Evolutionary conservation across 2,113 vertebrate species (phyloP).

Genomic region (Muntiacus muntjak): DNA sequence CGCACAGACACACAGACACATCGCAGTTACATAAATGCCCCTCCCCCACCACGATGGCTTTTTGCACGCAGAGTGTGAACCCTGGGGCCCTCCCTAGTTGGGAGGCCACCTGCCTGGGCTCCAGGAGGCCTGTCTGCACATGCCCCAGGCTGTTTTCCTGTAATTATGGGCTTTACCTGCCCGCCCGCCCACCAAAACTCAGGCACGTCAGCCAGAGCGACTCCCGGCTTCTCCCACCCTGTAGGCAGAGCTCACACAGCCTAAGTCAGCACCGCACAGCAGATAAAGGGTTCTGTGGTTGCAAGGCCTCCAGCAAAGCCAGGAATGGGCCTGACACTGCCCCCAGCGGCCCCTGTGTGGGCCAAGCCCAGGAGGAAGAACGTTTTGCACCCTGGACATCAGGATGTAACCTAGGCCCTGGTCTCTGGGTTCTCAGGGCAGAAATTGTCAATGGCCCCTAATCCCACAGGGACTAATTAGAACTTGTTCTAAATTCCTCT

Average conservation of each 20-base stretch:
- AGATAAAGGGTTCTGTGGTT: not conserved
- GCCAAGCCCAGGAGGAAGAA: not conserved
- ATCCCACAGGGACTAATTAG: conserved; percentile 57
- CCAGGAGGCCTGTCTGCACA: not conserved
- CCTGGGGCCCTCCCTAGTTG: not conserved
- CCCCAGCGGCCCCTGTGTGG: not conserved
- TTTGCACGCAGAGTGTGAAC: not conserved
- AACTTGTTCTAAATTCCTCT: conserved; percentile 23
- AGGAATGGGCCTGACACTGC: fast-evolving
- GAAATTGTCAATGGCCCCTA: not conserved
- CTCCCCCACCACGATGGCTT: not conserved
- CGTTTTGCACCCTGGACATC: not conserved
- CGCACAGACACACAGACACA: not conserved
- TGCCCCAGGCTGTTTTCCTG: not conserved
- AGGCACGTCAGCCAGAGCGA: not conserved
- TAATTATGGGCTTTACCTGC: conserved; percentile 24
- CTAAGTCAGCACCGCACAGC: not conserved
- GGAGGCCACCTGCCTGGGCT: conserved; percentile 36
- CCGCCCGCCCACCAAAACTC: not conserved
- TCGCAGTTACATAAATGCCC: not conserved
- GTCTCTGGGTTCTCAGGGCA: not conserved
- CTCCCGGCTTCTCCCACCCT: fast-evolving
- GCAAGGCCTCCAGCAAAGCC: not conserved
- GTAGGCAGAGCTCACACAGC: fast-evolving
- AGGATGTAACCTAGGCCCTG: not conserved